Evolutionary conservation across 1,140 invertebrate genomes (phyloP), one percentile per base, ranked within the genome.

Genomic region (Hestina assimilis): DNA sequence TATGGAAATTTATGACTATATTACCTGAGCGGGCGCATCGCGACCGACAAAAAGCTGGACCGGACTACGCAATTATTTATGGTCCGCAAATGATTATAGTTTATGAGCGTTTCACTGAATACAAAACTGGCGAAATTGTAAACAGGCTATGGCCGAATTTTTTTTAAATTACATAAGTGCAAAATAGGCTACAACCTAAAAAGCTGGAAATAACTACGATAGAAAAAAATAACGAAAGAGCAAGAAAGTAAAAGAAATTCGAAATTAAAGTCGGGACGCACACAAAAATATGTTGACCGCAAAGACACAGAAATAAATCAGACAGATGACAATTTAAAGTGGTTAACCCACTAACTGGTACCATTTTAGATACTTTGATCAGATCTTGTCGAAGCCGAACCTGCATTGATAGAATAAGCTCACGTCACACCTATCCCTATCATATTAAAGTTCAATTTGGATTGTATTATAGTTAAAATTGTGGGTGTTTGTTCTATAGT

Each of bases 291-390:
- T 83, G 83, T 83, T 83, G 76, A 73, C 75, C 80, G 76, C 80
- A 77, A 81, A 87, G 83, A 87, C 79, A 89, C 80, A 87, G 83
- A 89, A 89, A 89, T 89, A 89, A 89, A 89, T 89, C 89, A 89
- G 82, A 75, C 79, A 81, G 87, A 89, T 89, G 89, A 89, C 89
- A 89, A 89, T 89, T 89, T 89, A 89, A 89, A 89, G 89, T 89
- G 89, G 89, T 88, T 86, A 86, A 86, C 87, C 89, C 84, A 89
- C 83, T 87, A 84, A 87, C 85, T 89, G 85, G 89, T 83, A 89
- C 89, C 87, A 88, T 89, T 89, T 89, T 89, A 89, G 87, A 89
- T 87, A 78, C 83, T 85, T 82, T 83, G 84, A 85, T 83, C 78
- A 85, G 76, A 89, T 89, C 80, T 83, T 86, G 79, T 83, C 75